Percentiles rank a stretch among this genome's conserved stretches.
phyloP scores from a whole-genome alignment of 2,888 invertebrate genomes.

The Sericinus montela region DNA sequence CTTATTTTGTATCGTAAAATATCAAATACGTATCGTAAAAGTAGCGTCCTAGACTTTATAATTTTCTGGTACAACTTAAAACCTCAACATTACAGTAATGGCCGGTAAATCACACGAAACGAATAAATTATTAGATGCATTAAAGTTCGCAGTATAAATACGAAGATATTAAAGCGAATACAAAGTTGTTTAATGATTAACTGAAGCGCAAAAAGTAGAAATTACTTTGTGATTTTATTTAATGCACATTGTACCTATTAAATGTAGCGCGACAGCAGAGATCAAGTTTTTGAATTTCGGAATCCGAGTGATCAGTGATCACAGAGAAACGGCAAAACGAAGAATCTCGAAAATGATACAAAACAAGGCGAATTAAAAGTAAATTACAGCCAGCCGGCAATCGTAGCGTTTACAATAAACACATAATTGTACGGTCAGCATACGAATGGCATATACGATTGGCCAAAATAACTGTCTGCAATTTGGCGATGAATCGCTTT shows the following conservation, averaged over 20 bases:
- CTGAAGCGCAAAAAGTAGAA: constrained; percentile 32
- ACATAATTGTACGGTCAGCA: constrained; percentile 77
- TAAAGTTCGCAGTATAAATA: constrained; percentile 50
- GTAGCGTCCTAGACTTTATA: constrained; percentile 57
- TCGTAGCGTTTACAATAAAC: constrained; percentile 79
- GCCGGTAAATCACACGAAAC: constrained; percentile 61
- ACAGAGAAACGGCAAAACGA: constrained; percentile 55
- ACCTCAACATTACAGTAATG: constrained; percentile 54
- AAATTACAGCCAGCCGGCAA: constrained; percentile 75
- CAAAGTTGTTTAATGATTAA: constrained; percentile 26
- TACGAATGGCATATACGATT: constrained; percentile 71
- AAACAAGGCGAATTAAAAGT: constrained; percentile 76
- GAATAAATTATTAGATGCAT: constrained; percentile 63
- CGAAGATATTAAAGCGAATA: constrained; percentile 41
- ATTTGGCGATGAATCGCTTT: constrained; percentile 50
- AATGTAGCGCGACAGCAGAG: background rate
- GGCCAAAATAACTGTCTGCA: constrained; percentile 60
- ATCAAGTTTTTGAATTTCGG: constrained; percentile 13
- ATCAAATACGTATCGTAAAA: constrained; percentile 34
- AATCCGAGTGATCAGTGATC: constrained; percentile 47
- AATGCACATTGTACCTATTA: background rate
- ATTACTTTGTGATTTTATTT: background rate
- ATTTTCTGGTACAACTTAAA: constrained; percentile 51
- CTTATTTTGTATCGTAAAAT: background rate
- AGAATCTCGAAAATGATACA: constrained; percentile 74